Base-by-base conservation (phyloP, 92 coral and sea anemone species). In the Porites cylindrica region DNA sequence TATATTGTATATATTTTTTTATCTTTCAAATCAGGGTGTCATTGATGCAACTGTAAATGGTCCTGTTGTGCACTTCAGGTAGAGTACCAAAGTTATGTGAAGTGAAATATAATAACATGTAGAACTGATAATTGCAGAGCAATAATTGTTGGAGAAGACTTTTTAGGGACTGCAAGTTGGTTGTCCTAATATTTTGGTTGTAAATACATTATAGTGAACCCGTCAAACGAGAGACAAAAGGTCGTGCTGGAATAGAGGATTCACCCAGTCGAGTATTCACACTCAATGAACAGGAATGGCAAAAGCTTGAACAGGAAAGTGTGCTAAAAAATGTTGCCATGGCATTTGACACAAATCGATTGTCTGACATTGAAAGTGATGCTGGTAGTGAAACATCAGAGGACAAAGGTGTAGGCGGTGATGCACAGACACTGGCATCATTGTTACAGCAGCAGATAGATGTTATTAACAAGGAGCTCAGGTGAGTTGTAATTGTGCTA, bases 281-380 rank as follows among this genome's bases (percentile, higher is more conserved):
- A 2, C 96, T 97, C 3, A 95, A 97, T 61, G 99, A 97, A 82
- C 96, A 97, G 73, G 99, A 97, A 79, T 97, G 99, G 99, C 99
- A 97, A 51, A 97, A 97, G 78, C 86, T 97, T 21, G 98, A 97
- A 58, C 99, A 97, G 82, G 98, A 88, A 16, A 97, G 93, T 18
- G 99, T 97, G 5, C 91, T 97, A 0, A 93, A 95, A 52, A 97
- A 91, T 84, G 98, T 94, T 4, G 79, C 99, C 18, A 79, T 95
- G 62, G 99, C 99, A 50, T 97, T 97, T 77, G 99, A 97, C 75
- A 94, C 88, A 59, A 83, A 51, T 23, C 89, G 90, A 19, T 79
- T 91, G 43, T 61, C 86, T 51, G 97, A 93, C 65, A 84, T 84
- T 70, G 95, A 90, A 13, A 87, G 89, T 52, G 87, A 88, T 52